These are phyloP conservation scores for Myiothlypis coronata DNA, from an alignment of 2,797 vertebrate genomes.

Conservation along the genomic window DNA sequence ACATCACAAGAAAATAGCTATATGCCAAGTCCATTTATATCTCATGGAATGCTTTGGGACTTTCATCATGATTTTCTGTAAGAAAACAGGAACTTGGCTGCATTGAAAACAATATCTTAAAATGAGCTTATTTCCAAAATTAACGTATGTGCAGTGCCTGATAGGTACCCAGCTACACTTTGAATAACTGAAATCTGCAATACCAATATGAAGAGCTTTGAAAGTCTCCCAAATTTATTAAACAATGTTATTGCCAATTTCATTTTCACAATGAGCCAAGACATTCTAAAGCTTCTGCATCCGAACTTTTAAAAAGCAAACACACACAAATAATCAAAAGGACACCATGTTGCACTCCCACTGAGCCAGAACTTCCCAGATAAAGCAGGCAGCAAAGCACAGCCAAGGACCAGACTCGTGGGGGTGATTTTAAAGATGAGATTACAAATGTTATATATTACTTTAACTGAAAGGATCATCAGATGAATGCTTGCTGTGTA, in stretches of 20 bases:
- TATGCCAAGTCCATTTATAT: conserved; percentile 54
- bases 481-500: conserved; percentile 5
- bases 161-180: conserved; percentile 50
- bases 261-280: conserved; percentile 23
- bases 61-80: conserved; percentile 37
- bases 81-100: conserved; percentile 56
- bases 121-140: conserved; percentile 57
- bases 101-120: conserved; percentile 42
- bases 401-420: neutral
- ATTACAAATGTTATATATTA: neutral
- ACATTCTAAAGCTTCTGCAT: conserved; percentile 47
- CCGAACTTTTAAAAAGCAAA: conserved; percentile 39
- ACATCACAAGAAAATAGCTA: conserved; percentile 51
- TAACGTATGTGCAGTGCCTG: conserved; percentile 46
- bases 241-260: conserved; percentile 46
- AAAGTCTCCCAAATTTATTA: conserved; percentile 50
- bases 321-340: conserved; percentile 41
- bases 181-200: conserved; percentile 49
- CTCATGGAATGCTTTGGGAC: conserved; percentile 16
- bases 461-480: conserved; percentile 5
- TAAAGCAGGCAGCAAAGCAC: neutral
- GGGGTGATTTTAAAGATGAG: neutral
- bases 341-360: neutral
- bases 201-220: conserved; percentile 27
- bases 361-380: conserved; percentile 14